Base-by-base conservation (phyloP, 2,797 vertebrate genomes). In the Lutra lutra region DNA sequence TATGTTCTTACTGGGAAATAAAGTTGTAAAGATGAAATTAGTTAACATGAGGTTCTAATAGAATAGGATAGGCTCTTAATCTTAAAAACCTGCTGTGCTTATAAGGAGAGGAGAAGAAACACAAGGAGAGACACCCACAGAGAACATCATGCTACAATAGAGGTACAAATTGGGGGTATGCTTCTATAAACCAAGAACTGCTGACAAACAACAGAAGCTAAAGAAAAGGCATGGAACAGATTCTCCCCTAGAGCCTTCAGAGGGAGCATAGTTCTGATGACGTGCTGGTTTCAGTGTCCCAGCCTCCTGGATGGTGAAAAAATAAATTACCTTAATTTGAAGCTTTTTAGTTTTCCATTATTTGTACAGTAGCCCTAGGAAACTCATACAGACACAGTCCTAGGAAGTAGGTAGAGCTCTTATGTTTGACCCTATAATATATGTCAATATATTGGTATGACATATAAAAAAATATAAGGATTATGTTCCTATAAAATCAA, bases 121-220 rank as follows among this genome's bases (percentile, higher is more conserved):
- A 18, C 6, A 91, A 62, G 68, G 54, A 80, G 2, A 82, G 25
- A 60, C 8, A 20, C 29, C 43, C 7, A 51, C 15, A 46, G 29
- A 66, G 46, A 60, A 70, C 2, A 5, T 0, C 62, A 54, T 21
- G 15, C 11, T 23, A 27, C 10, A 56, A 38, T 1, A 14, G 17
- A 66, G 48, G 25, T 5, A 29, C 13, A 73, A 2, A 12, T 0
- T 10, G 8, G 2, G 54, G 2, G 4, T 6, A 64, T 51, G 3
- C 4, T 48, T 20, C 54, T 35, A 18, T 0, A 86, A 48, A 3
- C 4, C 11, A 73, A 62, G n/a, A 3, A 51, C 5, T 77, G 27
- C n/a, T 14, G 27, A 18, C n/a, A 54, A 90, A 72, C 43, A 70
- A 25, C 15, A 23, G 27, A 51, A 40, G 7, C 7, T 66, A 46